Conservation (phyloP, 2,797 vertebrate genomes). For the Echiichthys vipera region DNA sequence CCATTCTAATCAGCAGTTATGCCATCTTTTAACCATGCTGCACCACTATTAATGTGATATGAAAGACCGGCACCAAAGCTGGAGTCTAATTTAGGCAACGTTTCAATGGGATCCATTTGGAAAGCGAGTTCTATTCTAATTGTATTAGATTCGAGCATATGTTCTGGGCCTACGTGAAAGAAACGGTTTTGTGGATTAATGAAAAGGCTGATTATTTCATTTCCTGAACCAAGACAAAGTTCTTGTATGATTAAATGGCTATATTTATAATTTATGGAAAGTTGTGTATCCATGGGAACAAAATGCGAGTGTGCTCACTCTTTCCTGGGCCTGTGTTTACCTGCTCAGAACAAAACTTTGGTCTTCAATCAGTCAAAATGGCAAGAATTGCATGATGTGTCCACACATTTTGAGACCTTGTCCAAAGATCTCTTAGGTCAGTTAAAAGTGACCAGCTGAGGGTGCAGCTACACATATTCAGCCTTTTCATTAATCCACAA, state of each 20-base stretch:
- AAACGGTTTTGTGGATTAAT: constrained; percentile 30
- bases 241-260: constrained; percentile 6
- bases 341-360: neutral
- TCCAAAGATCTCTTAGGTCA: too few species aligned
- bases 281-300: too few species aligned
- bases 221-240: constrained; percentile 19
- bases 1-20: constrained; percentile 64
- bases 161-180: constrained; percentile 31
- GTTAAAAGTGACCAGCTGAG: too few species aligned
- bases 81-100: constrained; percentile 45
- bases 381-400: neutral
- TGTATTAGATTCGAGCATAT: constrained; percentile 49
- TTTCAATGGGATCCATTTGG: constrained; percentile 53
- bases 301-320: too few species aligned
- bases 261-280: constrained; percentile 12
- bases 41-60: constrained; percentile 59
- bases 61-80: constrained; percentile 55
- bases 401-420: too few species aligned
- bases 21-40: constrained; percentile 46
- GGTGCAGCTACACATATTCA: too few species aligned
- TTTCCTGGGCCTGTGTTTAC: neutral
- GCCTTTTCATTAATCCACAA: constrained; percentile 31
- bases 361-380: neutral
- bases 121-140: constrained; percentile 51
- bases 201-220: constrained; percentile 31